Conservation (phyloP, 1,140 invertebrate species). For the Helicoverpa zea region DNA sequence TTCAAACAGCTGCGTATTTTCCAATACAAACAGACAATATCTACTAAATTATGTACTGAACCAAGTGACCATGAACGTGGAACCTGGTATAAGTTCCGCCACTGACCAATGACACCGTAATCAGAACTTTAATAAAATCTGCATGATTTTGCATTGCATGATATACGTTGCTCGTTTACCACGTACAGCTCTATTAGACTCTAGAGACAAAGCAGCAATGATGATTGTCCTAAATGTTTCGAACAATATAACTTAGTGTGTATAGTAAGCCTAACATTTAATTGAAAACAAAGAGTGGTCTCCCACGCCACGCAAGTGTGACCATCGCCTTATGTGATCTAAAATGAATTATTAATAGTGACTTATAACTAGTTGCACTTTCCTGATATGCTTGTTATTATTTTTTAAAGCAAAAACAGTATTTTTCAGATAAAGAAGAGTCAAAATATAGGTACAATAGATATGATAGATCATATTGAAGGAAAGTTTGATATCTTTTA, state of each 20-base stretch:
- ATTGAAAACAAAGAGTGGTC: slow-evolving; percentile 46
- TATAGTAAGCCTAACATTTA: slow-evolving; percentile 22
- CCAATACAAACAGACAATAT: background rate
- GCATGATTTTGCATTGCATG: background rate
- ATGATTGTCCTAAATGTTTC: background rate
- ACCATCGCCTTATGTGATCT: slow-evolving; percentile 56
- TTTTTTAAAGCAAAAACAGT: no score
- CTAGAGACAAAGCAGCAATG: background rate
- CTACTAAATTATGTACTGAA: slow-evolving; percentile 44
- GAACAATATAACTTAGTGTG: no score
- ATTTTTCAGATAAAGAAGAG: no score
- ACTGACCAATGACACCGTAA: slow-evolving; percentile 31
- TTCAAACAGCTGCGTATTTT: slow-evolving; percentile 3
- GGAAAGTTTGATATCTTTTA: background rate
- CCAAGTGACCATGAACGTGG: slow-evolving; percentile 48
- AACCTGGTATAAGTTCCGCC: slow-evolving; percentile 51
- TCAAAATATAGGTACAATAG: no score
- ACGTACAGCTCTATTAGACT: background rate
- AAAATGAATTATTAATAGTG: slow-evolving; percentile 42
- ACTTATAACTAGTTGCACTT: background rate
- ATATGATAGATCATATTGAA: no score
- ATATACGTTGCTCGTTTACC: slow-evolving; percentile 21
- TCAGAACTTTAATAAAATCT: slow-evolving; percentile 14
- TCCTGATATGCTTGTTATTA: background rate
- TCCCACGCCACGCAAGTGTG: slow-evolving; percentile 63